A percentile compares a stretch with the other conserved stretches of the same genome.
These are phyloP conservation scores for Cinclus mexicanus DNA, from an alignment of 2,113 vertebrate genomes.

Conservation along the genomic window DNA sequence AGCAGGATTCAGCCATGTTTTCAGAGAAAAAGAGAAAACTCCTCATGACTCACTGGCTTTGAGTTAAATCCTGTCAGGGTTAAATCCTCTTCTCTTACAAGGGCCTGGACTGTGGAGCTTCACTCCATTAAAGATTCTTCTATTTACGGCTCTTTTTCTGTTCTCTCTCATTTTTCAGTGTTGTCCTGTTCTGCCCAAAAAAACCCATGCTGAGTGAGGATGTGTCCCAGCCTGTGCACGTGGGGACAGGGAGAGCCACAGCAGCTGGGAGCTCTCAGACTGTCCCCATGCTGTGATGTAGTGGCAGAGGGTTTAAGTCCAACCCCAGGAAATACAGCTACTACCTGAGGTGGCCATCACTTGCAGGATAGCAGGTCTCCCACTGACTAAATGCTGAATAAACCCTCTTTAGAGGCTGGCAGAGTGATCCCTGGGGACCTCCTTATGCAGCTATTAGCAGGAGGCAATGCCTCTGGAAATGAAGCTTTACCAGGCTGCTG, in stretches of 20 bases:
- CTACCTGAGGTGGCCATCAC: not conserved
- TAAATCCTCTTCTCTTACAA: not conserved
- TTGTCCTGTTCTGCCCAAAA: not conserved
- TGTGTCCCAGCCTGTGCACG: accelerated
- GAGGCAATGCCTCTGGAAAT: constrained; percentile 5
- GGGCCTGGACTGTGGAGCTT: not conserved
- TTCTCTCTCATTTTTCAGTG: not conserved
- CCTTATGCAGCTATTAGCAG: not conserved
- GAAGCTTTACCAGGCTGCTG: not conserved
- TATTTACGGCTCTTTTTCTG: not conserved
- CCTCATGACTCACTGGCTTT: not conserved
- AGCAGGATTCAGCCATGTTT: not conserved
- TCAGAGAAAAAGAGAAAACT: not conserved
- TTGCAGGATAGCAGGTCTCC: not conserved
- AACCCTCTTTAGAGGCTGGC: not conserved
- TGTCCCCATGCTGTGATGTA: accelerated
- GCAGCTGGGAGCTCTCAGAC: not conserved
- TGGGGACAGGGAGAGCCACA: not conserved
- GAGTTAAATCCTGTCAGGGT: not conserved
- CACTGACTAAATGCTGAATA: not conserved
- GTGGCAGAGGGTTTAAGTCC: not conserved
- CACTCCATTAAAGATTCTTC: not conserved
- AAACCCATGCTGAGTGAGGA: accelerated
- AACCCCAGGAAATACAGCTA: not conserved
- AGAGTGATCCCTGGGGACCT: not conserved